These are phyloP conservation scores for Hoplodrina ambigua DNA, from an alignment of 2,888 invertebrate genomes.

Conservation along the genomic window DNA sequence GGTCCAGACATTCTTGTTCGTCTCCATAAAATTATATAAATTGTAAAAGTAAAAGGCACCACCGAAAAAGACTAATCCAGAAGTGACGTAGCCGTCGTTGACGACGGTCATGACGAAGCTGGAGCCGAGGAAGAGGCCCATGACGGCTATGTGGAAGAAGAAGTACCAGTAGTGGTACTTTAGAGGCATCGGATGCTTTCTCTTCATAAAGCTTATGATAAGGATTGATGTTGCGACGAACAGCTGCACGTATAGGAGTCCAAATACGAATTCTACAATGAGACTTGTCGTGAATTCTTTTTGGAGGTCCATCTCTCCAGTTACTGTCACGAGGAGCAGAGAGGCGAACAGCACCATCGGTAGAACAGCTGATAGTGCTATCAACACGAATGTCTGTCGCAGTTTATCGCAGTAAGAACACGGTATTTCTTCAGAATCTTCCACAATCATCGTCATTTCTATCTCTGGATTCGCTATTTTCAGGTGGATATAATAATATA, in stretches of 20 bases:
- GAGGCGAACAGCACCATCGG: conserved; percentile 78
- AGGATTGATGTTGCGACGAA: conserved; percentile 77
- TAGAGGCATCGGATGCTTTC: conserved; percentile 66
- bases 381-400: conserved; percentile 72
- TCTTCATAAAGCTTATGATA: conserved; percentile 72
- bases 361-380: conserved; percentile 77
- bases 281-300: conserved; percentile 63
- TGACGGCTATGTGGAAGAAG: conserved; percentile 72
- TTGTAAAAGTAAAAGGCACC: conserved; percentile 71
- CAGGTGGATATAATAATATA: conserved; percentile 19
- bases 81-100: conserved; percentile 66
- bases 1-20: conserved; percentile 65
- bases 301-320: conserved; percentile 59
- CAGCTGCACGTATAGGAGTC: conserved; percentile 76
- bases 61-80: conserved; percentile 62
- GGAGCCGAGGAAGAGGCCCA: conserved; percentile 70
- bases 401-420: conserved; percentile 75
- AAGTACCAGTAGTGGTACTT: conserved; percentile 79
- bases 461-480: conserved; percentile 17
- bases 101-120: conserved; percentile 71
- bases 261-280: conserved; percentile 76
- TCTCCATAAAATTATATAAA: conserved; percentile 68
- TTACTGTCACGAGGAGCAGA: conserved; percentile 69
- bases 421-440: conserved; percentile 73
- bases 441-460: conserved; percentile 71